Conservation (phyloP, 2,888 invertebrate species). For the Troides aeacus region DNA sequence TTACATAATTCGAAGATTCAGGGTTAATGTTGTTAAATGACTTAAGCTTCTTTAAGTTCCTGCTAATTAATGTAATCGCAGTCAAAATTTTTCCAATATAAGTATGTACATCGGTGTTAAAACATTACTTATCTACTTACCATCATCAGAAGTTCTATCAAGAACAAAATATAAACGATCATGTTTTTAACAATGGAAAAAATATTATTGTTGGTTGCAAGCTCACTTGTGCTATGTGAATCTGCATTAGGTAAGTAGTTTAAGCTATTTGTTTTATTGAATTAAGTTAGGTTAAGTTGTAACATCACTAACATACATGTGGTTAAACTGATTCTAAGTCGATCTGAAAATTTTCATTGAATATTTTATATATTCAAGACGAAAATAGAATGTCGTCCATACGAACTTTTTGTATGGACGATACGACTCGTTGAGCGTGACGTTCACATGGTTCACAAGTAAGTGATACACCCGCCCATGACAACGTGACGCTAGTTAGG, state of each 20-base stretch:
- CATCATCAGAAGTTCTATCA: neutral
- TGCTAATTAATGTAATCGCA: neutral
- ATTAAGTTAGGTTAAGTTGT: too few species aligned
- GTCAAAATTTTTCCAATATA: neutral
- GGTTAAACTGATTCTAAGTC: too few species aligned
- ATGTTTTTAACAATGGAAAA: neutral
- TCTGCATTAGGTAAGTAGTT: constrained; percentile 15
- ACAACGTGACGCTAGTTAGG: too few species aligned
- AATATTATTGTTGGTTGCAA: constrained; percentile 5
- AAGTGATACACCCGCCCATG: too few species aligned
- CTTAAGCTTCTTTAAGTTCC: neutral
- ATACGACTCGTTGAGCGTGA: too few species aligned
- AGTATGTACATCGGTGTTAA: neutral
- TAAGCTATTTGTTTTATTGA: neutral
- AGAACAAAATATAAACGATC: neutral
- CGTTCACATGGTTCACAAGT: too few species aligned
- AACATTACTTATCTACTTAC: neutral
- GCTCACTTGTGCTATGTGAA: constrained; percentile 2
- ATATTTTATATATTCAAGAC: too few species aligned
- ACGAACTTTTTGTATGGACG: too few species aligned
- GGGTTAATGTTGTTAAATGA: constrained; percentile 1
- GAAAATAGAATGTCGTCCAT: too few species aligned
- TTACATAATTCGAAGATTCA: neutral
- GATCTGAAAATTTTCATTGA: too few species aligned
- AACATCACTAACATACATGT: too few species aligned